These are phyloP conservation scores for Pogonomyrmex barbatus DNA, from an alignment of 1,140 invertebrate species.

Conservation along the genomic window DNA sequence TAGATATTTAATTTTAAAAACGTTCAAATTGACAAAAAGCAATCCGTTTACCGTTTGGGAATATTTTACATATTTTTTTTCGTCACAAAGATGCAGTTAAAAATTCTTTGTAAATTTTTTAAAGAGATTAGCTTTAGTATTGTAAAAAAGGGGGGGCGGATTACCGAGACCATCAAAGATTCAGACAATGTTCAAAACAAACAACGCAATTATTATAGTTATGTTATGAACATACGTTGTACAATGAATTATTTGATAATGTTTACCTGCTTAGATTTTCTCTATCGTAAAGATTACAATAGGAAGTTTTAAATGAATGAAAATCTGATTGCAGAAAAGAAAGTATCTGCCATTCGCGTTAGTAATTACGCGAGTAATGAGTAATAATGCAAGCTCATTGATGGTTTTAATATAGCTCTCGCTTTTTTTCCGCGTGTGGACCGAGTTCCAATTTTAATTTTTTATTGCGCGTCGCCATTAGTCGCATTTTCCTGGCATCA, in stretches of 20 bases:
- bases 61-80: not conserved
- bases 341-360: not conserved
- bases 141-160: not conserved
- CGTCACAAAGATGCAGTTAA: not conserved
- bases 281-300: not conserved
- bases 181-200: constrained; percentile 36
- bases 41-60: not conserved
- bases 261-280: not conserved
- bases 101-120: not conserved
- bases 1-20: not conserved
- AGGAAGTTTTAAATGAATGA: not conserved
- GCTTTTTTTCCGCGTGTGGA: constrained; percentile 18
- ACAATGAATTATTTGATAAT: constrained; percentile 11
- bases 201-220: constrained; percentile 57
- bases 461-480: constrained; percentile 59
- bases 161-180: constrained; percentile 39
- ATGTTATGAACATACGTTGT: not conserved
- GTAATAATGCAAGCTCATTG: not conserved
- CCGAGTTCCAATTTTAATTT: constrained; percentile 64
- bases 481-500: constrained; percentile 37
- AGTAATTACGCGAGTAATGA: constrained; percentile 17
- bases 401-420: constrained; percentile 55
- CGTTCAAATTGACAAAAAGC: not conserved
- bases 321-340: constrained; percentile 7
- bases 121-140: not conserved